These are phyloP conservation scores for Sceloporus undulatus DNA, from an alignment of 2,113 vertebrate species.

Conservation along the genomic window DNA sequence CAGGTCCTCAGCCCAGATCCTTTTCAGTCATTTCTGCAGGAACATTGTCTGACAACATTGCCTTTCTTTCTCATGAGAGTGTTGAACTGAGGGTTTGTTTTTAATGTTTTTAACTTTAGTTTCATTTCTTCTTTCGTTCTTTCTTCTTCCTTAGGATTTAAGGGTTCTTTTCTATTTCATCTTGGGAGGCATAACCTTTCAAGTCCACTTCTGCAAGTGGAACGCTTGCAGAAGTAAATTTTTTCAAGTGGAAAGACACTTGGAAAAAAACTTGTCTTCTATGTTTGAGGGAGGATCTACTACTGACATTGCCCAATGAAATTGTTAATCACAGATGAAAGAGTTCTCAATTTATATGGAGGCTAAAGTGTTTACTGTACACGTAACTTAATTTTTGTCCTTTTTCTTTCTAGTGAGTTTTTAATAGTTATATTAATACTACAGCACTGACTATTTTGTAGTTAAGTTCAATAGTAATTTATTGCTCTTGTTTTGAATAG, in stretches of 20 bases:
- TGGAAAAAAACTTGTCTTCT: no score
- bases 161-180: no score
- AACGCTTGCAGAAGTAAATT: neutral
- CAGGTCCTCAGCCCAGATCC: no score
- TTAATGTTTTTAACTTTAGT: neutral
- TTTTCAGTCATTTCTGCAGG: no score
- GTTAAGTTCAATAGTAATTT: neutral
- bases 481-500: slow-evolving; percentile 68
- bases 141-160: neutral
- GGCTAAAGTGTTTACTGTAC: no score
- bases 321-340: neutral
- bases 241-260: no score
- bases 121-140: neutral
- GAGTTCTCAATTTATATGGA: neutral
- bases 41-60: no score
- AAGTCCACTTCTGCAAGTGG: neutral
- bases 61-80: no score
- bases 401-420: neutral
- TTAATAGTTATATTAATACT: neutral
- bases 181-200: no score
- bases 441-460: neutral
- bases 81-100: no score
- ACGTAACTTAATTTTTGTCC: neutral
- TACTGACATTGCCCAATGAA: no score
- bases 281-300: no score